Evolutionary conservation across 2,113 vertebrate species (phyloP), one percentile per base, ranked within the genome.

Genomic region (Pipra filicauda): DNA sequence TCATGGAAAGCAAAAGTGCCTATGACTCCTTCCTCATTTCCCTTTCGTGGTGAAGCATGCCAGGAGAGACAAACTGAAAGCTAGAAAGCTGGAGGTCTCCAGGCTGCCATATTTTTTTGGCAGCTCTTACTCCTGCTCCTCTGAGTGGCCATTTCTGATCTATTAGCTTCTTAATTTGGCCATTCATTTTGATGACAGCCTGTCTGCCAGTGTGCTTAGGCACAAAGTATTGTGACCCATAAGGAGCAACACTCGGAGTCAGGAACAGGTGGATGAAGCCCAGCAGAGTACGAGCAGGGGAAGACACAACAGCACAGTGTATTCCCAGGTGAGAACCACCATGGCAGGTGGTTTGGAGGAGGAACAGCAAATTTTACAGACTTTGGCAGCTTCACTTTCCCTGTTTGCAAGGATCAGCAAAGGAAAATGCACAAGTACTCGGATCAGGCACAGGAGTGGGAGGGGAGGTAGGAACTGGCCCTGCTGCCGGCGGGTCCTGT

Each of bases 211-310:
- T 5, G 19, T 49, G 43, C 49, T 54, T 55, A 41, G 69, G 31
- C 51, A 39, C 51, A 43, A 10, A 0, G 0, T 20, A 30, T 10
- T 67, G 39, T 6, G 17, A 66, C 15, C n/a, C 9, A 0, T 3
- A 11, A 70, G 82, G 58, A 73, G 41, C 52, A 59, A 61, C 0
- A 1, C 62, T 57, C 7, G 4, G 55, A 61, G 43, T 24, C 5
- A 3, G 30, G 23, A 88, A 30, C 2, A 48, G 21, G 55, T 15
- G 41, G 35, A 59, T 43, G 76, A 74, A 57, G 57, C 15, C 0
- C 8, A 72, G 57, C 15, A 23, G 72, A 14, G 35, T 11, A 27
- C 33, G 55, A 54, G 3, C 4, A 46, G 30, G 15, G 24, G 37
- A 35, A 61, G 31, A 23, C 57, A 44, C 2, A 15, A 7, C 12